Base-by-base conservation (phyloP, 2,888 invertebrate species). In the Orgyia antiqua region DNA sequence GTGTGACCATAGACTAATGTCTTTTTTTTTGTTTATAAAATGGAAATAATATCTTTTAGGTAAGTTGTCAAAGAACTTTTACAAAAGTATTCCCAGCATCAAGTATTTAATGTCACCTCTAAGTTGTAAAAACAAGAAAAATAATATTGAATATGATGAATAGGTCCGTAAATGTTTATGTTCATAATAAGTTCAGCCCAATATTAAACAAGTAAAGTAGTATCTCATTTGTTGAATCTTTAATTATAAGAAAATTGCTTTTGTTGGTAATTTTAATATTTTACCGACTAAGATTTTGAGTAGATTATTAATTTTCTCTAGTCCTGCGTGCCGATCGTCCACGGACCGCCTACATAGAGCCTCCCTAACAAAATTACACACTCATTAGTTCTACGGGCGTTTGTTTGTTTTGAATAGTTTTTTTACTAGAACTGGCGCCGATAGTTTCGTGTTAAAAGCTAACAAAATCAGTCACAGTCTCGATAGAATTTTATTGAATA, bases 391-490 rank as follows among this genome's bases (percentile, higher is more conserved):
- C 79, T 71, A 78, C 65, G 15, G 15, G 15, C 6, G 15, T 15
- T 15, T 15, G 15, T 15, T 15, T 15, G 4, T 15, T 15, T 15
- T 15, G 4, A 67, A 82, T 82, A 74, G 66, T 78, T 79, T 80
- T n/a, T 76, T 78, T 72, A 69, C 59, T 49, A 52, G 61, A 61
- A 50, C 62, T 64, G 80, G 77, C 77, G 76, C 70, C 74, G 52
- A 62, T 59, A 56, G 48, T 50, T 45, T 56, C 29, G 49, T 42
- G 57, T 58, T 63, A 67, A 68, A 20, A 74, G 76, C 78, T 73
- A 79, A 84, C 79, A 71, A 55, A 76, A 82, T 83, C 71, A 73
- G 78, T 76, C 68, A 77, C 71, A 76, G 79, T 63, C 70, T 59
- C 66, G 66, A 68, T 56, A 15, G 60, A 53, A 62, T 15, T 4